Evolutionary conservation across 2,888 invertebrate species (phyloP), one percentile per base, ranked within the genome.

Genomic region (Oligia fasciuncula): DNA sequence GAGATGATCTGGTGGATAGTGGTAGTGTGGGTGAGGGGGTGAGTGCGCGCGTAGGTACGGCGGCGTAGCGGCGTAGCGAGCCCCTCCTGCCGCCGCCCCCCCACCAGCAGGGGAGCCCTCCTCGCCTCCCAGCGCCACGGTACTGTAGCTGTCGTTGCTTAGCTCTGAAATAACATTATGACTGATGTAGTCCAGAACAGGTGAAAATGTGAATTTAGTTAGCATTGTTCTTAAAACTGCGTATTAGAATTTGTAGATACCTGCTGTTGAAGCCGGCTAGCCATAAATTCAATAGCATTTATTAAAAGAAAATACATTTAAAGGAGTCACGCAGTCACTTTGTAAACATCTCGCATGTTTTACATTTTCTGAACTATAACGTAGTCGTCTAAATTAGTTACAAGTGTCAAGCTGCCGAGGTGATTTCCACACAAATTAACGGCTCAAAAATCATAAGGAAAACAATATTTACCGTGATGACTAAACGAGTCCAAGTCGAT

Each of bases 401-500:
- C 17, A 40, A 4, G n/a, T 19, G 29, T 4, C 19, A 67, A 43
- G 46, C 19, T 14, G 14, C 23, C 23, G 40, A 40, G 23, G 11
- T 65, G 2, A 40, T 35, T 63, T 63, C 6, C 35, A 13, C 40
- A 65, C 6, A 35, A 65, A 65, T 35, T 1, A 23, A 43, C 8
- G 19, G 8, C 19, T 17, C 17, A 6, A 14, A 51, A 57, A 14
- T 11, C 0, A 29, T n/a, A 9, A 51, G 2, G 4, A 43, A 57
- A 43, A 13, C 3, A 43, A 49, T 62, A 74, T 46, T 96, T 95
- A 98, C 98, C 98, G 91, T 98, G 98, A 97, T 99, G 99, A 93
- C 98, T 98, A 94, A 98, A 99, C 92, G 98, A 98, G 94, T 99
- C 99, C 84, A 99, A 97, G 94, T 99, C 99, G 68, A 98, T 98